These are phyloP conservation scores for Morpho helenor DNA, from an alignment of 2,888 invertebrate species.

Conservation along the genomic window DNA sequence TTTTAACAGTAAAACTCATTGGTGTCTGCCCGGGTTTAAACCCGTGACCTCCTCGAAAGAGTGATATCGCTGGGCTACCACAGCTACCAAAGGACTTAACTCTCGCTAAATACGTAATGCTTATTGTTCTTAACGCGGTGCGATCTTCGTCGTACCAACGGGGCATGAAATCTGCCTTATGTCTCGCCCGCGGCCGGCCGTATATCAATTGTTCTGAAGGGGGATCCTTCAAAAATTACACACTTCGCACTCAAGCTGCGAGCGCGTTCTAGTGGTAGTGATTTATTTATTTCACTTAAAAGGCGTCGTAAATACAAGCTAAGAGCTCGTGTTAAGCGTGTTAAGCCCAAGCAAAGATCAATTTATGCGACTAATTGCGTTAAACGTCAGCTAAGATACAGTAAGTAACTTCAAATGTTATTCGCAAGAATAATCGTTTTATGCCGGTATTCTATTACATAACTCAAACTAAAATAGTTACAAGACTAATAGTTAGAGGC, in stretches of 20 bases:
- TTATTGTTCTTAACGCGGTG: constrained; percentile 14
- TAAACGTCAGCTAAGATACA: constrained; percentile 17
- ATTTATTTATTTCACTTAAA: constrained; percentile 73
- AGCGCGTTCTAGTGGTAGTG: constrained; percentile 42
- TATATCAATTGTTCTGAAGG: constrained; percentile 51
- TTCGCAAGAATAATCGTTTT: not conserved
- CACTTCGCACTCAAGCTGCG: constrained; percentile 36
- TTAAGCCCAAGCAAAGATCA: constrained; percentile 19
- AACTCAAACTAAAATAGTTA: too few relatives aligned
- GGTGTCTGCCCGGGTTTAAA: too few relatives aligned
- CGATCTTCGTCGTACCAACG: constrained; percentile 27
- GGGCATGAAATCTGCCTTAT: constrained; percentile 31
- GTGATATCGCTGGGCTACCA: too few relatives aligned
- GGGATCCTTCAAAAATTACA: constrained; percentile 58
- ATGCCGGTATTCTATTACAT: not conserved
- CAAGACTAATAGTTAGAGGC: too few relatives aligned
- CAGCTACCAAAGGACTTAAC: not conserved
- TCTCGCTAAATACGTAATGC: constrained; percentile 15
- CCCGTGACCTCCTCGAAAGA: too few relatives aligned
- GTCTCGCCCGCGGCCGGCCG: constrained; percentile 40
- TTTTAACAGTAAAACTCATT: too few relatives aligned
- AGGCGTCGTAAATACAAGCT: constrained; percentile 49
- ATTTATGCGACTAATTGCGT: constrained; percentile 25
- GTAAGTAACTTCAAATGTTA: constrained; percentile 5
- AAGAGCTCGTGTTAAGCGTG: constrained; percentile 16